phyloP scores from a whole-genome alignment of 2,113 vertebrate genomes.

The Megalops atlanticus region DNA sequence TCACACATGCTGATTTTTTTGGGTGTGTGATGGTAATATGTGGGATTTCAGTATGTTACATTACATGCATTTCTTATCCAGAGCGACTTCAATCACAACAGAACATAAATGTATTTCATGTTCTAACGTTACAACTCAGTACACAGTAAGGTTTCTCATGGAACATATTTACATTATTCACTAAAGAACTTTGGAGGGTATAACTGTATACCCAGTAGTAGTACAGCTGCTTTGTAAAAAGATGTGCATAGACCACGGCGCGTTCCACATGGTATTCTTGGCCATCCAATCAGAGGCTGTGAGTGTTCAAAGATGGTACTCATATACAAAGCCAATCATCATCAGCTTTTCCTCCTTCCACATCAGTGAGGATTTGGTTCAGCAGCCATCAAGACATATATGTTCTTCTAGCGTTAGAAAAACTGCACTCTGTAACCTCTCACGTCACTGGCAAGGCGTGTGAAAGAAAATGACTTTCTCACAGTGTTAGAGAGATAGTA shows the following conservation, averaged over 20 bases:
- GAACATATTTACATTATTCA: neutral
- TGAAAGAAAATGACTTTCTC: slow-evolving; percentile 50
- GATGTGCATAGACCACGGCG: neutral
- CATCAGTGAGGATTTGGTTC: too few species aligned
- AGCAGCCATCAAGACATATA: too few species aligned
- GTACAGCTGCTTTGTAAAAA: neutral
- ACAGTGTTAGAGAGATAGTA: slow-evolving; percentile 59
- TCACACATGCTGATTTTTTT: too few species aligned
- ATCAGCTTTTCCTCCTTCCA: too few species aligned
- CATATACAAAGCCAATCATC: neutral
- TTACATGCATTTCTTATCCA: too few species aligned
- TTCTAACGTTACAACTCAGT: too few species aligned
- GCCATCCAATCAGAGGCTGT: neutral
- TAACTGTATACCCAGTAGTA: neutral
- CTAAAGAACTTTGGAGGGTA: neutral
- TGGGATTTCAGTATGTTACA: neutral
- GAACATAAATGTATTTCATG: too few species aligned
- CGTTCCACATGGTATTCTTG: neutral
- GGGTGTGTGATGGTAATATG: neutral
- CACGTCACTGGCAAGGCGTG: neutral
- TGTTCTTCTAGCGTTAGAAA: too few species aligned
- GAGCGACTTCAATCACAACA: too few species aligned
- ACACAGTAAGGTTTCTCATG: neutral
- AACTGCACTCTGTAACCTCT: neutral
- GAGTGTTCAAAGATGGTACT: too few species aligned